A percentile compares a stretch with the other conserved stretches of the same genome.
phyloP scores from a whole-genome alignment of 1,140 invertebrate species.

The Aleiodes sp. region DNA sequence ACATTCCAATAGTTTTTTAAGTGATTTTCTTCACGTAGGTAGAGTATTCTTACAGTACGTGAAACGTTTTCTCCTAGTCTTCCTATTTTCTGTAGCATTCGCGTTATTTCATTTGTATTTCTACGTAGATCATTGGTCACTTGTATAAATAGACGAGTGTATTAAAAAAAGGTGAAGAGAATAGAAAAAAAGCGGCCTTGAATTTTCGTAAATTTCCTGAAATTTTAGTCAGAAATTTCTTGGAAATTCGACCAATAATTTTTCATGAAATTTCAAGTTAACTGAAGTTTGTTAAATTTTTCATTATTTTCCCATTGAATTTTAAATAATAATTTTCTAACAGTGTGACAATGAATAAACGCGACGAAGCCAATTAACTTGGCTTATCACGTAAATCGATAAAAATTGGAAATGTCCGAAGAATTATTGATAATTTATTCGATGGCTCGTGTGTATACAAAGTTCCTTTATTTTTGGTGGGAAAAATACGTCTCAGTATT shows the following conservation, averaged over 20 bases:
- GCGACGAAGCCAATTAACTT: constrained; percentile 8
- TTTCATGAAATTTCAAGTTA: too few relatives aligned
- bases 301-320: too few relatives aligned
- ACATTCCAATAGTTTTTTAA: neutral
- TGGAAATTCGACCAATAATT: too few relatives aligned
- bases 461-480: constrained; percentile 8
- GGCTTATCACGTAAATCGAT: constrained; percentile 4
- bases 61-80: neutral
- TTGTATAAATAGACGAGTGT: neutral
- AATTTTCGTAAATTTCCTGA: too few relatives aligned
- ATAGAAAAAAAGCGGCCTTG: too few relatives aligned
- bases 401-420: neutral
- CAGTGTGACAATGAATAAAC: neutral
- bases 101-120: neutral
- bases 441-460: too few relatives aligned
- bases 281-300: too few relatives aligned
- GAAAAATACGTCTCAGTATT: constrained; percentile 26
- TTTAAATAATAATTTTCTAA: too few relatives aligned
- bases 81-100: neutral
- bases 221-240: neutral
- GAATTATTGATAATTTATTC: constrained; percentile 26
- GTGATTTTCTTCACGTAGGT: constrained; percentile 3
- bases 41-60: neutral
- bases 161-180: neutral
- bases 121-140: neutral